Evolutionary conservation across 1,140 invertebrate genomes (phyloP).

Genomic region (Hormaphis cornu): DNA sequence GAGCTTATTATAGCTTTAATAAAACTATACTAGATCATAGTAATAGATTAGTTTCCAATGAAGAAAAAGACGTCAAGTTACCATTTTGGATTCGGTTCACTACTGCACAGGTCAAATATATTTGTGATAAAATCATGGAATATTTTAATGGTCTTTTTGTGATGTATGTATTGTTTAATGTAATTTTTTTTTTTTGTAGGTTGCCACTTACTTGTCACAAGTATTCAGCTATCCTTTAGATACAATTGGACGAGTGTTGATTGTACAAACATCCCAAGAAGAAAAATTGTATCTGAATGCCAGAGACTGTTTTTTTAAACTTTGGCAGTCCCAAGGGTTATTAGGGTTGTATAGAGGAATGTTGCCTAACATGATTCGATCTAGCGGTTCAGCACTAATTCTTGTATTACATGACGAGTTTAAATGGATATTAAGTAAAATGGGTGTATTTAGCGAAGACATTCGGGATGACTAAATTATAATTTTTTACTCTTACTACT

Average conservation of each 20-base stretch:
- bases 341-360: constrained; percentile 16
- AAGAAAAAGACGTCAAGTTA: constrained; percentile 19
- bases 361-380: constrained; percentile 18
- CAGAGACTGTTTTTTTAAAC: constrained; percentile 19
- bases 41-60: constrained; percentile 7
- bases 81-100: constrained; percentile 27
- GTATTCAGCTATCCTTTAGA: constrained; percentile 17
- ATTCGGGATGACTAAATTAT: background rate
- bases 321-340: constrained; percentile 18
- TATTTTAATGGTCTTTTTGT: background rate
- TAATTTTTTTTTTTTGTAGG: background rate
- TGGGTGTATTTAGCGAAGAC: background rate
- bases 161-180: background rate
- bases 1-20: constrained; percentile 28
- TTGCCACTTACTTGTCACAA: constrained; percentile 15
- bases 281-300: constrained; percentile 19
- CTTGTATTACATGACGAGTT: constrained; percentile 21
- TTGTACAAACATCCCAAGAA: constrained; percentile 22
- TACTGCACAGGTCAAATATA: constrained; percentile 14
- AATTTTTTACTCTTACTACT: background rate
- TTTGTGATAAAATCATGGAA: background rate
- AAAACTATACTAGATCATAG: constrained; percentile 21
- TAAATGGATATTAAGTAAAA: constrained; percentile 22
- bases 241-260: constrained; percentile 11
- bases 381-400: constrained; percentile 17